Evolutionary conservation across 2,888 invertebrate genomes (phyloP), one percentile per base, ranked within the genome.

Genomic region (Cyclophora albipunctata): DNA sequence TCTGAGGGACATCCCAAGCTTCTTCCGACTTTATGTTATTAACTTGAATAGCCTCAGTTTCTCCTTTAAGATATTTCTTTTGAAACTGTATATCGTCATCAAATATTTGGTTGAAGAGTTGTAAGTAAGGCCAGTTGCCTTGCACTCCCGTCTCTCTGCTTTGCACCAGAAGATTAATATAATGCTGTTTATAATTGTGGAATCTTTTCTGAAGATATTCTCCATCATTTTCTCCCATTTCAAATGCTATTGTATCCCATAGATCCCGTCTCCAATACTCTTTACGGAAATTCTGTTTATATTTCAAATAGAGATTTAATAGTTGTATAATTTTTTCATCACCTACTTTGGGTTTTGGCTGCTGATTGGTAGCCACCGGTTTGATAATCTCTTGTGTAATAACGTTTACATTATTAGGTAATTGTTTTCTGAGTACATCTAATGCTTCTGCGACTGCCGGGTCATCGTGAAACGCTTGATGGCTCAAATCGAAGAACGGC

Each of bases 141-240:
- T 34, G 5, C 3, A 34, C 3, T 20, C 34, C 34, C 33, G 20
- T 43, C 43, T 43, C 43, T 4, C 6, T 6, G 3, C 6, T 43
- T 43, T 43, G 43, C 6, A 34, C 6, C 5, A 83, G 54, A 62
- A 85, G 65, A 47, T 73, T 68, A 34, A 84, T 60, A 45, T 88
- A 88, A 64, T 84, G 85, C 43, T 85, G 84, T 51, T 85, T 88
- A 53, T 72, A 81, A 56, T 88, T 88, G 3, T 84, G 55, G 48
- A 85, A 88, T 0, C 85, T 64, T 59, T 80, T 86, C 40, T 85
- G 81, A 81, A 84, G 83, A 53, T 84, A 87, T 7, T 84, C 82
- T 0, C 75, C 72, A 40, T 83, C 78, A 7, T 79, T 74, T 46
- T 75, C 73, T 0, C 85, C 85, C 47, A 88, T 55, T 60, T 86